Evolutionary conservation across 1,140 invertebrate genomes (phyloP).

Genomic region (Augochlora pura): DNA sequence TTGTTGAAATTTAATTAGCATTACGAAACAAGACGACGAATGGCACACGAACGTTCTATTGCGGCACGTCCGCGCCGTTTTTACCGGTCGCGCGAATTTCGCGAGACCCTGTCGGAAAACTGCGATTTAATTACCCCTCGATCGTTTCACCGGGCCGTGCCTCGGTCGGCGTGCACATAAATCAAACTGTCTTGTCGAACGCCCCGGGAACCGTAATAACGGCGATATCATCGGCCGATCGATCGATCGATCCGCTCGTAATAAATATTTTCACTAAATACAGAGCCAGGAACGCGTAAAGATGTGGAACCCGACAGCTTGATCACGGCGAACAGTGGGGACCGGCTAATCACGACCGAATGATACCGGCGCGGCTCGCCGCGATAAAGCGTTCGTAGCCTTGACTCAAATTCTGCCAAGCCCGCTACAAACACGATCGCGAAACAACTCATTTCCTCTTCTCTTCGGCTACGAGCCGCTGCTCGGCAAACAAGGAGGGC

Average conservation of each 20-base stretch:
- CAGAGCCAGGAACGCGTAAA: background rate
- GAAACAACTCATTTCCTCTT: constrained; percentile 33
- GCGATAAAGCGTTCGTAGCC: constrained; percentile 27
- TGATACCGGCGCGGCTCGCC: background rate
- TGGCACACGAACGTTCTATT: background rate
- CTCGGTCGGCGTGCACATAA: background rate
- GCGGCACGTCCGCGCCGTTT: background rate
- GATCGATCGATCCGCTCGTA: background rate
- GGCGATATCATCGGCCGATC: constrained; percentile 16
- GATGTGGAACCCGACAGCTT: background rate
- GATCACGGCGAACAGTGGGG: background rate
- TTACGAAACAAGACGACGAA: constrained; percentile 16
- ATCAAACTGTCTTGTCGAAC: background rate
- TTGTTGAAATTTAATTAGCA: constrained; percentile 45
- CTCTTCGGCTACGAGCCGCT: background rate
- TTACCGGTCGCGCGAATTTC: background rate
- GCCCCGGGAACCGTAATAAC: constrained; percentile 31
- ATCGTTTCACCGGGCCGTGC: no score
- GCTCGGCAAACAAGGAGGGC: background rate
- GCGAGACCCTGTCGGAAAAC: constrained; percentile 6
- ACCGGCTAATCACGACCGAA: constrained; percentile 7
- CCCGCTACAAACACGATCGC: constrained; percentile 29
- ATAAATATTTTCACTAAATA: constrained; percentile 19
- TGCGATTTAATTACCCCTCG: constrained; percentile 41
- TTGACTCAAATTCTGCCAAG: constrained; percentile 39